phyloP scores from a whole-genome alignment of 2,797 vertebrate species.

The Ispidina lecontei region DNA sequence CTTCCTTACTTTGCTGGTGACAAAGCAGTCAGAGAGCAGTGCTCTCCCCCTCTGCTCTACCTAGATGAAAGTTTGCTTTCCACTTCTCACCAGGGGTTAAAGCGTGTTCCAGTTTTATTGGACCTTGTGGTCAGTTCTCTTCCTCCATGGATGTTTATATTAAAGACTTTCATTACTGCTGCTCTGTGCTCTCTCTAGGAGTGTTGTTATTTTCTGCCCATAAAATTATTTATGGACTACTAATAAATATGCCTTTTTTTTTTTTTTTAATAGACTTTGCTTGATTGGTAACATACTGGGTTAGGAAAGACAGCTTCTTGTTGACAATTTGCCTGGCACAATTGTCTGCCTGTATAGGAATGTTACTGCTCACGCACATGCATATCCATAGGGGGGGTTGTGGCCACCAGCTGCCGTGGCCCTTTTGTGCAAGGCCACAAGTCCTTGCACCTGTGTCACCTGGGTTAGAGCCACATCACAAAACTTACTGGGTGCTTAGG shows the following conservation, averaged over 20 bases:
- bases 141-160: constrained; percentile 65
- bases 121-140: constrained; percentile 55
- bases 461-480: not conserved
- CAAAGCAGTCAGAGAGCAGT: not conserved
- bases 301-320: constrained; percentile 42
- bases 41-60: not conserved
- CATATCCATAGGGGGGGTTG: accelerated
- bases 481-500: not conserved
- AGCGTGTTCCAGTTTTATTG: constrained; percentile 55
- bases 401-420: not conserved
- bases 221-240: constrained; percentile 70
- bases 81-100: constrained; percentile 51
- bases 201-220: constrained; percentile 66
- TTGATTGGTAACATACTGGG: constrained; percentile 48
- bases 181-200: constrained; percentile 48
- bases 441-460: not conserved
- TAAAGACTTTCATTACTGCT: constrained; percentile 64
- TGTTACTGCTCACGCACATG: not conserved
- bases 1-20: not conserved
- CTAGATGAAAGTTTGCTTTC: constrained; percentile 53
- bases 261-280: not conserved
- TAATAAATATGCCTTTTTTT: constrained; percentile 13
- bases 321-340: not conserved
- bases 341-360: not conserved
- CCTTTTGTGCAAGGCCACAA: not conserved